Evolutionary conservation across 2,113 vertebrate species (phyloP), one percentile per base, ranked within the genome.

Genomic region (Chaenogobius annularis): DNA sequence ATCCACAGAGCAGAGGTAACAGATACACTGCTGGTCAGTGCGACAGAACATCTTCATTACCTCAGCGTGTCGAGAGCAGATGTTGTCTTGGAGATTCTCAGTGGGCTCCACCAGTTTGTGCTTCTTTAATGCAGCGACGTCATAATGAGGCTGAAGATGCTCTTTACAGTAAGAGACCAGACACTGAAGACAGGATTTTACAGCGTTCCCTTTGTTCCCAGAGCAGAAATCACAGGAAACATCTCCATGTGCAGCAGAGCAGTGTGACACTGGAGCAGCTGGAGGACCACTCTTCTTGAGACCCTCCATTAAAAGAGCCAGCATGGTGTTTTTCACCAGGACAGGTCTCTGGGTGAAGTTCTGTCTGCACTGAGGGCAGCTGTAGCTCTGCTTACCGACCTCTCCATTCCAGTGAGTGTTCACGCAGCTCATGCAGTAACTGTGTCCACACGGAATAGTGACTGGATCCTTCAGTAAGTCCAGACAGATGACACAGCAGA

Each of bases 21-120:
- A 65, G 43, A 65, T 46, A 46, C 63, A 46, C 63, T 46, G 63
- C 63, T 65, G 63, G 43, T 65, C 63, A 65, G 63, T 65, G 17
- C 40, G 10, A 13, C 40, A 46, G 43, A 46, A 65, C 63, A 65
- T 46, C 63, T 65, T 65, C 63, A 65, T 65, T 6, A 65, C 40
- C 40, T 65, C 63, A 13, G 46, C 40, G 20, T 65, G 37, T 8
- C 37, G 43, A 46, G 63, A 22, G 40, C 63, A 65, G 23, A 59
- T 59, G 23, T 59, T 59, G 22, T 59, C 54, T 12, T 55, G 54
- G 20, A 55, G 54, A 22, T 55, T 55, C 54, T 55, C 54, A 3
- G n/a, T 55, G 20, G 54, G 54, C 9, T 55, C 54, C 54, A 55
- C 20, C 54, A 55, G 54, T n/a, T 55, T 55, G 54, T 55, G 54